phyloP scores from a whole-genome alignment of 2,113 vertebrate genomes.

The Neolamprologus devosi region DNA sequence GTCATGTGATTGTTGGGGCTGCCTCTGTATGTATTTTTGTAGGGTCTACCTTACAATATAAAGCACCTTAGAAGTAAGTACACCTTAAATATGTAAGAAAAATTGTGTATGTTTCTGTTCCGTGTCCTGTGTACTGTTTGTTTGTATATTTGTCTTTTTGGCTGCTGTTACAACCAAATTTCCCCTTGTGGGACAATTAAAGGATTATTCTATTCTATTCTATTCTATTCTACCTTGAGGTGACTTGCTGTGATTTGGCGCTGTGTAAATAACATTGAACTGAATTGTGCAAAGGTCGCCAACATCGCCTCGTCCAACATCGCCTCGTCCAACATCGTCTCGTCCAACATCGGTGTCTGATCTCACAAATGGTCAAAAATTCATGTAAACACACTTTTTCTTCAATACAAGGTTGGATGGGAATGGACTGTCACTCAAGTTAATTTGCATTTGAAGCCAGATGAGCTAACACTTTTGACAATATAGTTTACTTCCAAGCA shows the following conservation, averaged over 20 bases:
- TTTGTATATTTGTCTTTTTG: too few relatives aligned
- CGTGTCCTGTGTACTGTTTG: too few relatives aligned
- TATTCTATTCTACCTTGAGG: too few relatives aligned
- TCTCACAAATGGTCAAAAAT: neutral
- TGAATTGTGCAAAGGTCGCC: fast-evolving
- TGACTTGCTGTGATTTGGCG: neutral
- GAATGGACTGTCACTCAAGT: neutral
- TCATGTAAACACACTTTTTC: too few relatives aligned
- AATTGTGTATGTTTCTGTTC: too few relatives aligned
- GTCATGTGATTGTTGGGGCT: neutral
- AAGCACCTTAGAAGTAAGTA: neutral
- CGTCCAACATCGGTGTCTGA: neutral
- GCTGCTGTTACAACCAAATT: too few relatives aligned
- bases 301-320: fast-evolving
- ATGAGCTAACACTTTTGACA: fast-evolving
- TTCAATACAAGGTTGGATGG: neutral
- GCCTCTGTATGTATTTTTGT: neutral
- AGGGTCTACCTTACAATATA: neutral
- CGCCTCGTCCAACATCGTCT: fast-evolving
- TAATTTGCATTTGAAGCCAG: neutral
- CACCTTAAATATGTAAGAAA: too few relatives aligned
- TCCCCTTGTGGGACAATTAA: too few relatives aligned
- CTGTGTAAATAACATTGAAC: neutral
- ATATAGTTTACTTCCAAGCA: fast-evolving
- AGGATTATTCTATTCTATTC: too few relatives aligned